A percentile compares a stretch with the other conserved stretches of the same genome.
phyloP scores from a whole-genome alignment of 2,888 invertebrate genomes.

The Chrysolina oricalcia region DNA sequence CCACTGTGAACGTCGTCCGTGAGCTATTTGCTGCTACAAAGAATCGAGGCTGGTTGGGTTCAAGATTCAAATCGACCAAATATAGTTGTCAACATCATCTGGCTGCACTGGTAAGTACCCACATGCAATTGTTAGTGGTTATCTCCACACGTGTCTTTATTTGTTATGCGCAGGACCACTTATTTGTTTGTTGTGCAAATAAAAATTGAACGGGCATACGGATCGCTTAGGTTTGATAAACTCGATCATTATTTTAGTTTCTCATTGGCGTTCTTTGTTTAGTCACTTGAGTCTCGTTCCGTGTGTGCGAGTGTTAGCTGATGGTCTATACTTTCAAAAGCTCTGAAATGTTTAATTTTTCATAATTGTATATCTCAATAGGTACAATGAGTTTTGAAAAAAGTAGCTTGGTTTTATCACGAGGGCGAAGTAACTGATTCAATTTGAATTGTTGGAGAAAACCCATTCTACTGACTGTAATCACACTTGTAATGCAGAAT shows the following conservation, averaged over 20 bases:
- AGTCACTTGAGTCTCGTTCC: slow-evolving; percentile 27
- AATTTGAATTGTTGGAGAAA: too few species aligned
- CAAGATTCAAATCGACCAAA: slow-evolving; percentile 68
- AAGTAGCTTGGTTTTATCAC: too few species aligned
- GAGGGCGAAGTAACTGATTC: too few species aligned
- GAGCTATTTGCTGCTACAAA: slow-evolving; percentile 17
- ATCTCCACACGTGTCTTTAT: slow-evolving; percentile 63
- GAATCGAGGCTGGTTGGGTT: slow-evolving; percentile 44
- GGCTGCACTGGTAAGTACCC: slow-evolving; percentile 66
- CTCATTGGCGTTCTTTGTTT: slow-evolving; percentile 19
- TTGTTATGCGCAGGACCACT: slow-evolving; percentile 63
- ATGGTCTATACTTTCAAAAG: background rate
- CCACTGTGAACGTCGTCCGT: slow-evolving; percentile 44
- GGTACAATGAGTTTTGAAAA: too few species aligned
- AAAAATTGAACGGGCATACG: slow-evolving; percentile 29
- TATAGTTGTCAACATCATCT: slow-evolving; percentile 67
- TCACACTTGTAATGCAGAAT: too few species aligned
- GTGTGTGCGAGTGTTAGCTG: background rate
- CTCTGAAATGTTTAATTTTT: too few species aligned
- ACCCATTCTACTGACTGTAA: too few species aligned
- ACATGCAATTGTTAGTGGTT: slow-evolving; percentile 63
- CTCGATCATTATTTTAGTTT: slow-evolving; percentile 33
- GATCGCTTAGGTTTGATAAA: slow-evolving; percentile 31
- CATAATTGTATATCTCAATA: too few species aligned
- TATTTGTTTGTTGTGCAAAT: slow-evolving; percentile 62